phyloP scores from a whole-genome alignment of 2,113 vertebrate genomes.

The Bufo gargarizans region DNA sequence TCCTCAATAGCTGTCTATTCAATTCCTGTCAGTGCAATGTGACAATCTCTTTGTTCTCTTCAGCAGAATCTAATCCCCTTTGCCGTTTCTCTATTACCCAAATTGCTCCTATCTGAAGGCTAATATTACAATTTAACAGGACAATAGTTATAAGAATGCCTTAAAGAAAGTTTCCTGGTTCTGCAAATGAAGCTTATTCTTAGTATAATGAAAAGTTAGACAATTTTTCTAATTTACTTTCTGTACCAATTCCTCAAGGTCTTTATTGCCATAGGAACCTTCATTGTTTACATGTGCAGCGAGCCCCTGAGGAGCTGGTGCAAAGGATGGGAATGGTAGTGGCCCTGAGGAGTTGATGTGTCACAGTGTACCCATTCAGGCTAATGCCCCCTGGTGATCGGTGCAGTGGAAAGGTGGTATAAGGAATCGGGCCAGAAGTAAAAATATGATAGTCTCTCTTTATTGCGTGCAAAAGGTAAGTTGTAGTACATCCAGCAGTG shows the following conservation, averaged over 20 bases:
- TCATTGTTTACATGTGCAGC: background rate
- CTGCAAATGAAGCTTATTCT: background rate
- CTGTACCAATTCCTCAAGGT: background rate
- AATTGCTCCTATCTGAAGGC: background rate
- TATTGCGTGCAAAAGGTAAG: no score
- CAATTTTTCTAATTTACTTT: background rate
- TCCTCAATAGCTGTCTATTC: background rate
- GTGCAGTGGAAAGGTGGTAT: no score
- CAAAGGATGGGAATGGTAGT: no score
- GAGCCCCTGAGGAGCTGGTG: no score
- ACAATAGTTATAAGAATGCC: constrained; percentile 2
- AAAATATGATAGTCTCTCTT: no score
- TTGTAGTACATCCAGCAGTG: no score
- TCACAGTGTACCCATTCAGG: no score
- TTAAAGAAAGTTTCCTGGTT: background rate
- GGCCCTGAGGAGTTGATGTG: no score
- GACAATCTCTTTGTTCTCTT: background rate
- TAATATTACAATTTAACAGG: background rate
- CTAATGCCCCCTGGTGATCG: no score
- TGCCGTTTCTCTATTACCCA: background rate
- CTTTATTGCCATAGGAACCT: background rate
- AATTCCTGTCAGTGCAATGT: background rate
- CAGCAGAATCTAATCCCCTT: background rate
- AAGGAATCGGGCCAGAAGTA: no score
- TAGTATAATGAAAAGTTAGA: background rate